Evolutionary conservation across 2,797 vertebrate species (phyloP).

Genomic region (Dermochelys coriacea): DNA sequence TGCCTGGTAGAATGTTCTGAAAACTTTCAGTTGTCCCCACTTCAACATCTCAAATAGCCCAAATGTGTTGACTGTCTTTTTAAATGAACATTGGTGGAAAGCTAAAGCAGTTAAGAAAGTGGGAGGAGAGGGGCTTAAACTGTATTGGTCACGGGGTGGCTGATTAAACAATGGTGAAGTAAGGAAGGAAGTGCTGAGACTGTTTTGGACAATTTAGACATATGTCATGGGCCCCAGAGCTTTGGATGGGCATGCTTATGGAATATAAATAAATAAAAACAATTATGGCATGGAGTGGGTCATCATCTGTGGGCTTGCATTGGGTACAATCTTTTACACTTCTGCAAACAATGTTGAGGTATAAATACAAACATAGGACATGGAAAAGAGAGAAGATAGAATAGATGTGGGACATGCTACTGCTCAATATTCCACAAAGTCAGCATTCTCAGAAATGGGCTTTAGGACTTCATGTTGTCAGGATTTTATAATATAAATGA

Average conservation of each 20-base stretch:
- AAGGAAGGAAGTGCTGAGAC: neutral
- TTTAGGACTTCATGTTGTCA: neutral
- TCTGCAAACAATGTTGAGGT: neutral
- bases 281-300: neutral
- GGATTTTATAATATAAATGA: neutral
- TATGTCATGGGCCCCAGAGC: neutral
- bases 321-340: fast-evolving
- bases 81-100: too few relatives aligned
- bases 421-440: neutral
- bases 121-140: neutral
- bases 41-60: neutral
- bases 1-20: neutral
- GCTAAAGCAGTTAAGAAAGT: neutral
- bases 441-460: neutral
- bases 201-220: neutral
- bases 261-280: neutral
- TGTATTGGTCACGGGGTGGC: neutral
- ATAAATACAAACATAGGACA: neutral
- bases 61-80: too few relatives aligned
- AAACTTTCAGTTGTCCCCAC: neutral
- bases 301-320: neutral
- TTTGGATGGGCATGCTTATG: neutral
- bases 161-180: neutral
- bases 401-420: neutral
- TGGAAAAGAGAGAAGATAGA: neutral